Base-by-base conservation (phyloP, 2,888 invertebrate genomes). In the Odontomyia ornata region DNA sequence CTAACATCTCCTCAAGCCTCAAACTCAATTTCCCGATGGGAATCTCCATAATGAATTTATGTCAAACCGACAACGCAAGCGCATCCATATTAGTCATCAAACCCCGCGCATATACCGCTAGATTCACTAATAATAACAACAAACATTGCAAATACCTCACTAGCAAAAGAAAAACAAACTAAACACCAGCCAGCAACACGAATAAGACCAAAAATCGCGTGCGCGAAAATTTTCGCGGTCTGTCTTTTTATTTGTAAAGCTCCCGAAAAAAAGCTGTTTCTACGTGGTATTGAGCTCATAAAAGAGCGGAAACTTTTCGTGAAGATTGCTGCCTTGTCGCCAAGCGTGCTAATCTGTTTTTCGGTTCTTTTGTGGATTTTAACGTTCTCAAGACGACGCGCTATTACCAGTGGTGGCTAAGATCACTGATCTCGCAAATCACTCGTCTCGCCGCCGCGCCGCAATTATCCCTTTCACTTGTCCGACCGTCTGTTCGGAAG, bases 381-480 rank as follows among this genome's bases (percentile, higher is more conserved):
- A 43, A 13, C 18, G 52, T 52, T 52, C 43, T 65, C 36, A 65
- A 65, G 65, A 21, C 65, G 28, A 28, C n/a, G n/a, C n/a, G n/a
- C n/a, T 36, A 9, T 36, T 36, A 3, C 15, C 52, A 18, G 52
- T 65, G 11, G 36, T 36, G 65, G n/a, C 36, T n/a, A 36, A 65
- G 65, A 65, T 65, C 65, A 65, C 65, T 65, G 65, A 65, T 65
- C 65, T 65, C 36, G 43, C 27, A 15, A 27, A 62, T 27, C 27
- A 52, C 52, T 52, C 52, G 52, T 52, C n/a, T 13, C 15, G 5
- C 52, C 52, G 18, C 18, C 52, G 18, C 18, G 7, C n/a, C n/a
- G n/a, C n/a, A n/a, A n/a, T n/a, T n/a, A n/a, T n/a, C n/a, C n/a
- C n/a, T n/a, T n/a, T n/a, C n/a, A n/a, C n/a, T 9, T 4, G 36